phyloP scores from a whole-genome alignment of 2,888 invertebrate genomes.

The Drosophila buzzatii region DNA sequence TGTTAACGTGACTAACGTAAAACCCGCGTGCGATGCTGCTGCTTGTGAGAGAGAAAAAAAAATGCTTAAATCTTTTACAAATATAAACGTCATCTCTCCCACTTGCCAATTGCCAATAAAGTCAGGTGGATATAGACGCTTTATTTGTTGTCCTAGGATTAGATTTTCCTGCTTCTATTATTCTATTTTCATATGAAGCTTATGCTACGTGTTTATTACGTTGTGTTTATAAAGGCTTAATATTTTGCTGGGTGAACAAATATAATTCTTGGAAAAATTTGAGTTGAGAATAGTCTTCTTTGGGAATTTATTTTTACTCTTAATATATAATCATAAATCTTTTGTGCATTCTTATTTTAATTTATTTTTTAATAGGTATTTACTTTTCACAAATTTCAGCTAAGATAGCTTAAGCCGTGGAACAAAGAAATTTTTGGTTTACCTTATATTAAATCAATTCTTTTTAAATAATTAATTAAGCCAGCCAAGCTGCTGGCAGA shows the following conservation, averaged over 20 bases:
- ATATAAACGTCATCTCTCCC: slow-evolving; percentile 40
- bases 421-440: neutral
- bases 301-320: too few species aligned
- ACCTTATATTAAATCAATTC: neutral
- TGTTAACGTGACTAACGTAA: slow-evolving; percentile 72
- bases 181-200: neutral
- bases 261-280: neutral
- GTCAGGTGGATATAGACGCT: slow-evolving; percentile 22
- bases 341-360: neutral
- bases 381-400: neutral
- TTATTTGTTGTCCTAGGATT: slow-evolving; percentile 18
- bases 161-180: neutral
- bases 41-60: neutral
- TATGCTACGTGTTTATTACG: neutral
- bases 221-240: neutral
- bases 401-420: neutral
- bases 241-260: neutral
- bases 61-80: slow-evolving; percentile 28
- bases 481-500: neutral
- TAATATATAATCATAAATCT: too few species aligned
- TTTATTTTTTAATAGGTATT: neutral
- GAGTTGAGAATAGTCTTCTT: neutral
- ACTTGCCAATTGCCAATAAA: slow-evolving; percentile 44
- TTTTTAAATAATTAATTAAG: neutral
- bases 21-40: slow-evolving; percentile 44